These are phyloP conservation scores for Trachymyrmex cornetzi DNA, from an alignment of 1,140 invertebrate genomes.

Conservation along the genomic window DNA sequence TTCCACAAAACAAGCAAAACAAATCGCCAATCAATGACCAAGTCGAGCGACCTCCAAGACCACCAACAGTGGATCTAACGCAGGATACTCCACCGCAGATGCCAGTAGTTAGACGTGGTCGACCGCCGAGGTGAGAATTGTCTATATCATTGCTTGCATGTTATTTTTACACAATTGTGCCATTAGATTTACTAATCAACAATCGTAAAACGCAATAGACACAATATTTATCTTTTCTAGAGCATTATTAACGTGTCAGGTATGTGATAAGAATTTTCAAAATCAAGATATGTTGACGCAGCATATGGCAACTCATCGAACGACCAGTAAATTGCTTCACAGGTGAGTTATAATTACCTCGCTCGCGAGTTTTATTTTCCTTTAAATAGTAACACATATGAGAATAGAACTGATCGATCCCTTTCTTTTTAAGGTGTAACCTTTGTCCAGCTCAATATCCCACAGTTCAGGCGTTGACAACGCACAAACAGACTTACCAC, in stretches of 20 bases:
- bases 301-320: constrained; percentile 86
- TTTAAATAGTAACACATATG: background rate
- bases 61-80: constrained; percentile 88
- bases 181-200: constrained; percentile 13
- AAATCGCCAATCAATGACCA: constrained; percentile 78
- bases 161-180: background rate
- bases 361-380: background rate
- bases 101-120: constrained; percentile 80
- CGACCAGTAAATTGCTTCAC: constrained; percentile 85
- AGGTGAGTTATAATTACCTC: constrained; percentile 79
- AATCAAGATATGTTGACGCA: constrained; percentile 86
- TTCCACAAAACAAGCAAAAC: constrained; percentile 85
- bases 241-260: constrained; percentile 84
- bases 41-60: constrained; percentile 86
- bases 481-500: constrained; percentile 91
- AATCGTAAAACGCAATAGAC: background rate
- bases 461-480: constrained; percentile 88
- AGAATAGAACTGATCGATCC: constrained; percentile 1
- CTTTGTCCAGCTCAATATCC: constrained; percentile 91
- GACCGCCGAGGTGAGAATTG: constrained; percentile 80
- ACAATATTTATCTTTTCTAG: constrained; percentile 65
- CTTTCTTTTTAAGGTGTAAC: constrained; percentile 88
- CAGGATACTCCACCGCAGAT: constrained; percentile 83
- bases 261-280: constrained; percentile 87
- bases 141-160: background rate